phyloP scores from a whole-genome alignment of 30 jellyfish, hydroid and myxozoan species.

The Pseudorhiza aurosa region DNA sequence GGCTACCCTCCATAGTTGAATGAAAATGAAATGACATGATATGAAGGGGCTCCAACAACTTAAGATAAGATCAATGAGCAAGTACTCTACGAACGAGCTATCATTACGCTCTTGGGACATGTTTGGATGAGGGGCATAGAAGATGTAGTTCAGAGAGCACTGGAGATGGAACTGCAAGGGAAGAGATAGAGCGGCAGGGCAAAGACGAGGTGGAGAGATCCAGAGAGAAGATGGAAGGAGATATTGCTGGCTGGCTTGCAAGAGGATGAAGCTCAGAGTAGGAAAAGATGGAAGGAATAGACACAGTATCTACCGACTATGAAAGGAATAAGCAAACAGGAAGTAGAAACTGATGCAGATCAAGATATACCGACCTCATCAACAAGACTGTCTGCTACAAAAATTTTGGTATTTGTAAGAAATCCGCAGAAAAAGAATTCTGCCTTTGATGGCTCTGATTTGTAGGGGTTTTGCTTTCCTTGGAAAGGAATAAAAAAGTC shows the following conservation, averaged over 20 bases:
- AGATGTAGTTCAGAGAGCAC: background rate
- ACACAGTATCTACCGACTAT: background rate
- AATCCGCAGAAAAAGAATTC: slow-evolving; percentile 86
- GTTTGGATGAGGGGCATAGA: too few species aligned
- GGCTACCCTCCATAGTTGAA: too few species aligned
- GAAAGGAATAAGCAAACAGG: background rate
- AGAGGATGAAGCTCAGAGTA: background rate
- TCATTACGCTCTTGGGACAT: too few species aligned
- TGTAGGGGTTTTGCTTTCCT: slow-evolving; percentile 70
- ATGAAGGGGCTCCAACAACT: too few species aligned
- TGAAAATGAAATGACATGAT: too few species aligned
- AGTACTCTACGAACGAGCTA: too few species aligned
- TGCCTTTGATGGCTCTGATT: slow-evolving; percentile 71
- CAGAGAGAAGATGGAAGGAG: too few species aligned
- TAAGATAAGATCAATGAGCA: too few species aligned
- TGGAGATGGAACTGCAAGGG: background rate
- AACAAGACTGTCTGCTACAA: slow-evolving; percentile 86
- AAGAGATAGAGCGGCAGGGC: background rate
- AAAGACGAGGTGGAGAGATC: background rate
- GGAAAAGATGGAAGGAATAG: background rate
- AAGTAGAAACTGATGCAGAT: background rate
- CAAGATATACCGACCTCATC: slow-evolving; percentile 44
- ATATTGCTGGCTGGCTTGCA: background rate
- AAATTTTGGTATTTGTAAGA: slow-evolving; percentile 56
- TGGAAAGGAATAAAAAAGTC: too few species aligned